Percentiles rank a stretch among this genome's conserved stretches.
phyloP scores from a whole-genome alignment of 2,113 vertebrate species.

The Rhabdornis inornatus region DNA sequence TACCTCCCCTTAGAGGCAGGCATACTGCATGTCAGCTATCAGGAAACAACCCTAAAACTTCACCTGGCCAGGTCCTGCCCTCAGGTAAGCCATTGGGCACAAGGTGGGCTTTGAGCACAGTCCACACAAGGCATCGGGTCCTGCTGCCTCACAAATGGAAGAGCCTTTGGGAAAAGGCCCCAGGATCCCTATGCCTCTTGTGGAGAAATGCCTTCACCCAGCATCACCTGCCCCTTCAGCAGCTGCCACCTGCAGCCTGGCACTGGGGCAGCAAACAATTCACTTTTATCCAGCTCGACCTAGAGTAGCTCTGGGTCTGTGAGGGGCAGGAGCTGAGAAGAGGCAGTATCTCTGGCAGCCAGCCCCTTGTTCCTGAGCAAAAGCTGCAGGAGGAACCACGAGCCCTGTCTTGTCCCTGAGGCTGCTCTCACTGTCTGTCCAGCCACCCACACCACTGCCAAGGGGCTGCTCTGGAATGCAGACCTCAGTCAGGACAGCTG shows the following conservation, averaged over 20 bases:
- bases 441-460: accelerated
- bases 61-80: neutral
- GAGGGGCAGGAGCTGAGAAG: neutral
- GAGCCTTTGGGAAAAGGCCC: neutral
- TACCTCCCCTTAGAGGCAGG: neutral
- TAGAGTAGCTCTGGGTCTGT: accelerated
- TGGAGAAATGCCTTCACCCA: neutral
- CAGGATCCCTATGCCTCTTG: accelerated
- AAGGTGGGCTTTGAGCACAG: neutral
- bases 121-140: accelerated
- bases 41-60: neutral
- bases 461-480: neutral
- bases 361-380: neutral
- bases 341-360: neutral
- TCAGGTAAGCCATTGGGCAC: accelerated
- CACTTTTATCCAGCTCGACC: neutral
- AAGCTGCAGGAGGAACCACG: accelerated
- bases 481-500: accelerated
- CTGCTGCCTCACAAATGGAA: accelerated
- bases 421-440: neutral
- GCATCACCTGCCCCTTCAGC: neutral
- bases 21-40: neutral
- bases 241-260: neutral
- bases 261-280: neutral
- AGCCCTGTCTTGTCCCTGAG: accelerated